Conservation (phyloP, 2,797 vertebrate genomes). For the Onychomys torridus region DNA sequence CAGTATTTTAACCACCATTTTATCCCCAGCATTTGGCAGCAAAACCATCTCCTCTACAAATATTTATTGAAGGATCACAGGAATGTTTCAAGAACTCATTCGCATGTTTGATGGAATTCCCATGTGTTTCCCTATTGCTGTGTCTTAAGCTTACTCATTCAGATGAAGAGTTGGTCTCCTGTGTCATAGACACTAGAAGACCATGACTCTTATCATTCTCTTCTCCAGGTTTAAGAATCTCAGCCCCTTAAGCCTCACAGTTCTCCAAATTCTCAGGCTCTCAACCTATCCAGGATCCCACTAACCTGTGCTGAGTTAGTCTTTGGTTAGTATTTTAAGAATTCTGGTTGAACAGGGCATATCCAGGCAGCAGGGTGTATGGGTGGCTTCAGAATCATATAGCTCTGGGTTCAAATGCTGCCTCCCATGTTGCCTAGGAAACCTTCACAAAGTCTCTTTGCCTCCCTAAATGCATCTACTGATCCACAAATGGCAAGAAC, state of each 20-base stretch:
- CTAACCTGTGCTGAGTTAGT: background rate
- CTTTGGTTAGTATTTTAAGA: background rate
- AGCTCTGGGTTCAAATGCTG: background rate
- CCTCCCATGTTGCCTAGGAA: background rate
- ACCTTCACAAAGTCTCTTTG: background rate
- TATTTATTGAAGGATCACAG: conserved; percentile 7
- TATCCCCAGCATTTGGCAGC: background rate
- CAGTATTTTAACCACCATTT: background rate
- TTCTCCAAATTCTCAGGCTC: background rate
- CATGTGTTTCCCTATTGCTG: background rate
- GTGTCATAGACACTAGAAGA: background rate
- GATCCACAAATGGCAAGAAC: background rate
- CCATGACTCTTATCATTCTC: background rate
- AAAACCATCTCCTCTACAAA: background rate
- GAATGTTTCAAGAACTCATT: background rate
- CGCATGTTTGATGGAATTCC: conserved; percentile 4
- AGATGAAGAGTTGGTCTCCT: background rate
- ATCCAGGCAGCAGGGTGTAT: background rate
- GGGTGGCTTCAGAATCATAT: background rate
- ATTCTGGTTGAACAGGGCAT: background rate
- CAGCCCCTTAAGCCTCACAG: background rate
- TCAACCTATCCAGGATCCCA: background rate
- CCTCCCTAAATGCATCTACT: background rate
- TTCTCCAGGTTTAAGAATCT: background rate
- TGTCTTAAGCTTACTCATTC: background rate